phyloP scores from a whole-genome alignment of 2,113 vertebrate genomes.

The Coryphaenoides rupestris region DNA sequence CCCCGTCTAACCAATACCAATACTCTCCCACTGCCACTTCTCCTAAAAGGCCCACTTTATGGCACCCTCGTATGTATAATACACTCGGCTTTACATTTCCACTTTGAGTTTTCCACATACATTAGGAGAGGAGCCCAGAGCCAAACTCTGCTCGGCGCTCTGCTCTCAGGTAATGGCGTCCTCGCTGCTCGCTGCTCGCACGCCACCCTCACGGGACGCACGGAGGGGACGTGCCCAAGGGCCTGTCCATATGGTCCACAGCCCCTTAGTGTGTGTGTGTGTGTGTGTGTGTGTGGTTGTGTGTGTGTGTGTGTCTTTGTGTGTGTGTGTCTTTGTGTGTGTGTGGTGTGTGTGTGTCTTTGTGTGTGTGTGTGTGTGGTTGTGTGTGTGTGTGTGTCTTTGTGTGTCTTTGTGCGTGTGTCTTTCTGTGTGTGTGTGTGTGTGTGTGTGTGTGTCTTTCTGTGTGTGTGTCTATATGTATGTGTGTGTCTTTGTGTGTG shows the following conservation, averaged over 20 bases:
- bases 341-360: not conserved
- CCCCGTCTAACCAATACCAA: too few relatives aligned
- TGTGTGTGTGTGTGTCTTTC: not conserved
- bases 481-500: not conserved
- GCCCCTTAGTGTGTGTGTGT: not conserved
- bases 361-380: not conserved
- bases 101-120: too few relatives aligned
- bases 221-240: conserved; percentile 21
- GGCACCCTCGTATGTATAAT: too few relatives aligned
- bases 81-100: too few relatives aligned
- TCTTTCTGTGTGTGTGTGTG: not conserved
- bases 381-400: not conserved
- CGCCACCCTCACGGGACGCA: not conserved
- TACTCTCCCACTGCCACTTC: too few relatives aligned
- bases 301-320: not conserved
- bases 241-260: conserved; percentile 33
- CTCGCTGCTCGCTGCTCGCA: not conserved
- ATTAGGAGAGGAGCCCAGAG: too few relatives aligned
- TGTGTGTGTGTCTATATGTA: not conserved
- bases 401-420: too few relatives aligned
- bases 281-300: not conserved
- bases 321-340: not conserved
- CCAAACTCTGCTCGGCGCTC: too few relatives aligned
- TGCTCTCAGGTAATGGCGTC: too few relatives aligned
- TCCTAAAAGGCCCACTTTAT: too few relatives aligned